Conservation (phyloP, 2,888 invertebrate genomes). For the Leptinotarsa juncta region DNA sequence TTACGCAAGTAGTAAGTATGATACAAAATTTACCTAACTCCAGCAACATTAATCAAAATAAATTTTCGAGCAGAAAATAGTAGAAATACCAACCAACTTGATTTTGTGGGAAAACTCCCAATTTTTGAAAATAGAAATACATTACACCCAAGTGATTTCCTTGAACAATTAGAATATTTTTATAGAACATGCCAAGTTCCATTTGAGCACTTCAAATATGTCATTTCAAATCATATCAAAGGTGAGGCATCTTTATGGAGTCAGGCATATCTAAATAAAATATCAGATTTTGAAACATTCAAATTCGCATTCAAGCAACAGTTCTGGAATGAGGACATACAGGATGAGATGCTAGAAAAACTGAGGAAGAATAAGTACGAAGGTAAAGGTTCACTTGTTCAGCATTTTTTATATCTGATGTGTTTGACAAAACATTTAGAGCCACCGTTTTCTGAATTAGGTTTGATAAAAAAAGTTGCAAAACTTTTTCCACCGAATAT, state of each 20-base stretch:
- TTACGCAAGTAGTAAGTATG: constrained; percentile 8
- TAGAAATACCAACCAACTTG: constrained; percentile 3
- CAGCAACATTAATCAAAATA: not conserved
- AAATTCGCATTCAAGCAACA: constrained; percentile 18
- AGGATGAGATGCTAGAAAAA: constrained; percentile 11
- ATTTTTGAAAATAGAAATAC: not conserved
- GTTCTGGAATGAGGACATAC: constrained; percentile 16
- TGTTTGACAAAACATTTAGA: constrained; percentile 10
- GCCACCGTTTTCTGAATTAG: not conserved
- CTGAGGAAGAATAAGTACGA: not conserved
- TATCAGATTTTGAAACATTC: not conserved
- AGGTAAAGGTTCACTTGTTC: constrained; percentile 8
- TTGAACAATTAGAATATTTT: constrained; percentile 7
- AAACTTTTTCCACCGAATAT: constrained; percentile 8
- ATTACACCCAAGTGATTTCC: constrained; percentile 8
- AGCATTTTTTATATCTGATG: constrained; percentile 11
- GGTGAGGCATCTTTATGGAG: constrained; percentile 12
- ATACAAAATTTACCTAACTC: not conserved
- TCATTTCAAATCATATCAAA: constrained; percentile 1
- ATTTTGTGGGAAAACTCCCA: not conserved
- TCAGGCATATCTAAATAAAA: not conserved
- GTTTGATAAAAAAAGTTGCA: constrained; percentile 12
- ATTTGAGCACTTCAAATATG: constrained; percentile 17
- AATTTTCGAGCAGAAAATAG: not conserved
- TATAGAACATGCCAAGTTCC: constrained; percentile 6